Percentiles rank a stretch among this genome's conserved stretches.
Evolutionary conservation across 2,888 invertebrate species (phyloP).

Genomic region (Micropterix aruncella): DNA sequence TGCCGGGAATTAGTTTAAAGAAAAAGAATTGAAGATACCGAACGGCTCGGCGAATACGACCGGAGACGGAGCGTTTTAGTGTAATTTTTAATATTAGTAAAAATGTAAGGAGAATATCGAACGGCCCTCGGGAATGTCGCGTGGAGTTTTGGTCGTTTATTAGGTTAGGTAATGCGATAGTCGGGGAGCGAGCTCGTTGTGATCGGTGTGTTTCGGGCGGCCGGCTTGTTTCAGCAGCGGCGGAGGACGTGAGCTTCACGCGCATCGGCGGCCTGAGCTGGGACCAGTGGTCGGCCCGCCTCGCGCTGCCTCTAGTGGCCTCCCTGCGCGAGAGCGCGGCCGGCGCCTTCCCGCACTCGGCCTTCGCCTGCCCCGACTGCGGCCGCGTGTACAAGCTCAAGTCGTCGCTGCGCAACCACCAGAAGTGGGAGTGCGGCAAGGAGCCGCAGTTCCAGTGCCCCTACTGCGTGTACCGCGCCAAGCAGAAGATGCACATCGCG

Average conservation of each 20-base stretch:
- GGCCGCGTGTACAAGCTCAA: conserved; percentile 77
- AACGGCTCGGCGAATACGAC: no score
- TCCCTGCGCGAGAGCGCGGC: conserved; percentile 36
- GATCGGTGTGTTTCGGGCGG: conserved; percentile 23
- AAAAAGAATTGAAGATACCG: no score
- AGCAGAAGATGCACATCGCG: conserved; percentile 75
- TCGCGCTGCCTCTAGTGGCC: conserved; percentile 56
- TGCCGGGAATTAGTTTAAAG: no score
- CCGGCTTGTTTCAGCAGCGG: conserved; percentile 22
- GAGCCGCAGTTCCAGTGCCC: conserved; percentile 74
- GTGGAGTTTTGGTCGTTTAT: no score
- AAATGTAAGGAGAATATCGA: no score
- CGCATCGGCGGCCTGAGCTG: conserved; percentile 54
- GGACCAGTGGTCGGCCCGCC: conserved; percentile 61
- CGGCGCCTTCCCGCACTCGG: conserved; percentile 19
- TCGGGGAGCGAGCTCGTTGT: background rate
- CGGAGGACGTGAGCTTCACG: conserved; percentile 59
- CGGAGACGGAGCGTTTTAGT: no score
- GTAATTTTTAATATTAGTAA: no score
- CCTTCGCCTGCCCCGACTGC: conserved; percentile 67
- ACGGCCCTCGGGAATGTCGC: no score
- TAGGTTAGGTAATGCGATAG: no score
- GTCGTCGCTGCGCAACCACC: conserved; percentile 69
- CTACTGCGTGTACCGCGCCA: conserved; percentile 71
- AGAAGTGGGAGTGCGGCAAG: conserved; percentile 78